Evolutionary conservation across 2,888 invertebrate species (phyloP).

Genomic region (Drosophila testacea): DNA sequence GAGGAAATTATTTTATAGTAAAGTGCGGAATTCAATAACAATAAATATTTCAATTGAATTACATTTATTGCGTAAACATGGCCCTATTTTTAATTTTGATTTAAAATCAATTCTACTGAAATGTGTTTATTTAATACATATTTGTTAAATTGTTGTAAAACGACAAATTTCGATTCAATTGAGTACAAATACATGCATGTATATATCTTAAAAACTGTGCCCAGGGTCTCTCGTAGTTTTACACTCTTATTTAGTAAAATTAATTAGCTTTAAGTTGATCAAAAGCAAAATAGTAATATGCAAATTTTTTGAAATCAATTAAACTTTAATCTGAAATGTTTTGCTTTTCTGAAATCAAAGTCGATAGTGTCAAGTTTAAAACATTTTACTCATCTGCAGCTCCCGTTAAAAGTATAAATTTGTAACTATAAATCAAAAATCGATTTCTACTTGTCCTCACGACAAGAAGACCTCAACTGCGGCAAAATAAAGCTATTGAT

Average conservation of each 20-base stretch:
- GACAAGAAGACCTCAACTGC: not conserved
- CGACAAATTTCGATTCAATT: no score
- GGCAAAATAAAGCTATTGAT: not conserved
- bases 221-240: no score
- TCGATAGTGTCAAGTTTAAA: not conserved
- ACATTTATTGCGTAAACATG: not conserved
- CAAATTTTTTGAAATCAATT: no score
- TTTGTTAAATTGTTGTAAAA: no score
- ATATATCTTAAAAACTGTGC: no score
- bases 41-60: conserved; percentile 9
- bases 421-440: not conserved
- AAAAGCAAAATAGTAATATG: no score
- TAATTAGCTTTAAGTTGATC: no score
- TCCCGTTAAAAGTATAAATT: not conserved
- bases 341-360: not conserved
- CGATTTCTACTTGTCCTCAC: not conserved
- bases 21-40: conserved; percentile 1
- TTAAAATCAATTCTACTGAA: no score
- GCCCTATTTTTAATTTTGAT: no score
- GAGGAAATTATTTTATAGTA: conserved; percentile 31
- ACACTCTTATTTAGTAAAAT: no score
- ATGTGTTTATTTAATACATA: no score
- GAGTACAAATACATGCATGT: no score
- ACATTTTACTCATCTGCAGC: not conserved
- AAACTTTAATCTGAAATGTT: not conserved